Conservation (phyloP, 2,797 vertebrate genomes). For the Dendrocincla fuliginosa region DNA sequence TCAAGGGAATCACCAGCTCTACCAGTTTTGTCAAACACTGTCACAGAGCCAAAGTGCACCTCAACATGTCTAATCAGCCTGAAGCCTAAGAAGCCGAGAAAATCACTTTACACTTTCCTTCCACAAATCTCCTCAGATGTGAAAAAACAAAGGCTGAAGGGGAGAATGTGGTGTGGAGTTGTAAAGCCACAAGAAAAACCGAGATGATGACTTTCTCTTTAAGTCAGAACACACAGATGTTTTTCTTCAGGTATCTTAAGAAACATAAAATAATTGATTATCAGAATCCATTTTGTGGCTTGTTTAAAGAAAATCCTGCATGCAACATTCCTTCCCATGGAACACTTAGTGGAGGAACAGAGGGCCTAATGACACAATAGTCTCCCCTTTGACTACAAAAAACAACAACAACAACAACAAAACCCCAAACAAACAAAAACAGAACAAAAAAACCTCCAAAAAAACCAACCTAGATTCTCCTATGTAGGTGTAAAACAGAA, state of each 20-base stretch:
- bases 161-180: too few species aligned
- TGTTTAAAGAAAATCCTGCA: not conserved
- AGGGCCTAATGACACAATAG: fast-evolving
- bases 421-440: too few species aligned
- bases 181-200: not conserved
- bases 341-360: not conserved
- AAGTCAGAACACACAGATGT: not conserved
- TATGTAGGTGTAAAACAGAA: not conserved
- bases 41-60: slow-evolving; percentile 23
- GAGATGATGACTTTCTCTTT: not conserved
- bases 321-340: not conserved
- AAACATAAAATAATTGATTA: not conserved
- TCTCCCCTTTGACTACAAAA: not conserved
- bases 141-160: not conserved
- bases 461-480: not conserved
- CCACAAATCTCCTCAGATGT: not conserved
- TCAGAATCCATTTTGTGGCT: not conserved
- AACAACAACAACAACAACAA: too few species aligned
- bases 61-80: slow-evolving; percentile 46
- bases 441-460: not conserved
- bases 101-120: slow-evolving; percentile 4
- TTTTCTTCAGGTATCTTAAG: not conserved
- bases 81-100: slow-evolving; percentile 50
- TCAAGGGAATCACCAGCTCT: not conserved
- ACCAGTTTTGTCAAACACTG: not conserved